Evolutionary conservation across 2,888 invertebrate genomes (phyloP).

Genomic region (Laothoe populi): DNA sequence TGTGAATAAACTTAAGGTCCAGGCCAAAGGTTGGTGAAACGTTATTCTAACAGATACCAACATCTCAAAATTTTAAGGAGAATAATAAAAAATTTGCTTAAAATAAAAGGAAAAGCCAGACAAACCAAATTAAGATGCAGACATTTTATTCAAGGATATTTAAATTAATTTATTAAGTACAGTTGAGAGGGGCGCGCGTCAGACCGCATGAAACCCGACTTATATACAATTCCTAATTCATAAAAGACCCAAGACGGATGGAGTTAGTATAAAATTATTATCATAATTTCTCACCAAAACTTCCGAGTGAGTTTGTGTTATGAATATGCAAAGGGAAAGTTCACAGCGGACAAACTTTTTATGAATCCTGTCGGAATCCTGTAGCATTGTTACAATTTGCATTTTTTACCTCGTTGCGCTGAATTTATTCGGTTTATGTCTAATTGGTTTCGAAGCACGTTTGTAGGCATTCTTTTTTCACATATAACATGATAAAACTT

Average conservation of each 20-base stretch:
- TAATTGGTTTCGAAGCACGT: conserved; percentile 4
- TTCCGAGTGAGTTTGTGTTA: conserved; percentile 75
- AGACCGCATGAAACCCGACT: conserved; percentile 52
- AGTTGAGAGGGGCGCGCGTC: conserved; percentile 45
- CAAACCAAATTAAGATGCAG: conserved; percentile 21
- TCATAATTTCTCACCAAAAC: conserved; percentile 82
- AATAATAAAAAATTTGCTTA: not conserved
- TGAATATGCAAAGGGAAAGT: conserved; percentile 81
- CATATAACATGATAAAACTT: not conserved
- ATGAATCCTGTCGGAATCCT: conserved; percentile 74
- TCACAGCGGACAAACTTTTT: conserved; percentile 73
- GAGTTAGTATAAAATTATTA: conserved; percentile 80
- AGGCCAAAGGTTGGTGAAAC: not conserved
- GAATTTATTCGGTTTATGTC: conserved; percentile 26
- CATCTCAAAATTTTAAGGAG: not conserved
- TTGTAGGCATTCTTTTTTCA: not conserved
- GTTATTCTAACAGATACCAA: not conserved
- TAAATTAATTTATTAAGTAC: conserved; percentile 53
- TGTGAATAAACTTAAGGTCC: no score
- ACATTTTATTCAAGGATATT: conserved; percentile 39
- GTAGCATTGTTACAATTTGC: conserved; percentile 71
- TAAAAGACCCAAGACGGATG: conserved; percentile 72
- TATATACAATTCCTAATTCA: conserved; percentile 63
- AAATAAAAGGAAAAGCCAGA: not conserved
- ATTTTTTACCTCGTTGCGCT: conserved; percentile 52